Evolutionary conservation across 2,888 invertebrate species (phyloP).

Genomic region (Xylophagus ater): DNA sequence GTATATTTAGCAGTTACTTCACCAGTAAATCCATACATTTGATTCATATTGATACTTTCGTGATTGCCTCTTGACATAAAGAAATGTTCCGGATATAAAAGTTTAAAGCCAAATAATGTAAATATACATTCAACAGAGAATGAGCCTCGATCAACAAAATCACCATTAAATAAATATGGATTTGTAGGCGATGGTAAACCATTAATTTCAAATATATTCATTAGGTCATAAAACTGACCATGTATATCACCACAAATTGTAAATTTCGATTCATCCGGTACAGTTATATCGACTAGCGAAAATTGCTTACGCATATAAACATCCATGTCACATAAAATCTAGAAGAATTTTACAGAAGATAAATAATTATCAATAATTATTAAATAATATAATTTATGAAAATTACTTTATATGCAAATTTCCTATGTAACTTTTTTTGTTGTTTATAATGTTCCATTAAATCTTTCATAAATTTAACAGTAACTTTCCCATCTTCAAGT

Average conservation of each 20-base stretch:
- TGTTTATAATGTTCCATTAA: slow-evolving; percentile 83
- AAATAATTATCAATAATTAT: background rate
- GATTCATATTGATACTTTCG: slow-evolving; percentile 96
- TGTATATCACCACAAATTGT: slow-evolving; percentile 99
- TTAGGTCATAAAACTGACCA: slow-evolving; percentile 95
- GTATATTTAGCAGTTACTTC: slow-evolving; percentile 96
- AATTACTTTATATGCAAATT: slow-evolving; percentile 87
- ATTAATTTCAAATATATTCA: slow-evolving; percentile 95
- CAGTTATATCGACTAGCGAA: slow-evolving; percentile 79
- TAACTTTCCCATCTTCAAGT: slow-evolving; percentile 78
- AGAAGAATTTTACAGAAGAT: slow-evolving; percentile 16
- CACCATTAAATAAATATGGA: slow-evolving; percentile 97
- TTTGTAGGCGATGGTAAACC: slow-evolving; percentile 89
- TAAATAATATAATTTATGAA: background rate
- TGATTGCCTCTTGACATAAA: slow-evolving; percentile 99
- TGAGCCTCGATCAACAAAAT: slow-evolving; percentile 98
- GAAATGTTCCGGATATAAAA: slow-evolving; percentile 92
- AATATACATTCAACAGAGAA: slow-evolving; percentile 99
- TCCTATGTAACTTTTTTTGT: slow-evolving; percentile 88
- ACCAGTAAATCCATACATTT: slow-evolving; percentile 99
- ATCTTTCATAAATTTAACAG: slow-evolving; percentile 75
- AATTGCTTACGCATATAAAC: slow-evolving; percentile 72
- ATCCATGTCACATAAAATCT: slow-evolving; percentile 89
- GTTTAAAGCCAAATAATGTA: slow-evolving; percentile 90
- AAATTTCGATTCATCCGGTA: slow-evolving; percentile 80